These are phyloP conservation scores for Biston betularia DNA, from an alignment of 2,888 invertebrate genomes.

Conservation along the genomic window DNA sequence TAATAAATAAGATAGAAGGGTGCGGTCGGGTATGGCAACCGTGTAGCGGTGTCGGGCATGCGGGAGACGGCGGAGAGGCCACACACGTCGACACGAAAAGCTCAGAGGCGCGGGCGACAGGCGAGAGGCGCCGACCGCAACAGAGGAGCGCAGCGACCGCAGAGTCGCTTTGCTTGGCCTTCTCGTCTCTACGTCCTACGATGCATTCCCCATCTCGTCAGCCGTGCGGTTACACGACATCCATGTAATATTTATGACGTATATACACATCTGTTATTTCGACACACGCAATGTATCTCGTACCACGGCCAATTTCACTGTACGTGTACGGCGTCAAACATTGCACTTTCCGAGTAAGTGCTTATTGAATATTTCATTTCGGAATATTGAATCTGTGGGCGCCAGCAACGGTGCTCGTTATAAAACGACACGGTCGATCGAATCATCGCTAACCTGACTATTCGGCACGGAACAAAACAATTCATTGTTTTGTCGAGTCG, in stretches of 20 bases:
- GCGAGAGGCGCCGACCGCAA: slow-evolving; percentile 58
- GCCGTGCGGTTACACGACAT: slow-evolving; percentile 58
- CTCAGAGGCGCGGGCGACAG: slow-evolving; percentile 44
- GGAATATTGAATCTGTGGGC: slow-evolving; percentile 66
- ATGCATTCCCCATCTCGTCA: slow-evolving; percentile 51
- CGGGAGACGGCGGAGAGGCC: slow-evolving; percentile 50
- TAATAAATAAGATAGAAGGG: slow-evolving; percentile 57
- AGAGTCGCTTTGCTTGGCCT: slow-evolving; percentile 7
- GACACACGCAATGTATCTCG: slow-evolving; percentile 14
- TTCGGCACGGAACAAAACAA: slow-evolving; percentile 51
- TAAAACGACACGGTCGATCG: slow-evolving; percentile 41
- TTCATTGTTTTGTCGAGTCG: slow-evolving; percentile 43
- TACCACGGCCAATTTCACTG: slow-evolving; percentile 39
- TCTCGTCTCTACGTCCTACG: slow-evolving; percentile 33
- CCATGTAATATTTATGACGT: slow-evolving; percentile 54
- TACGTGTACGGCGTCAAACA: slow-evolving; percentile 55
- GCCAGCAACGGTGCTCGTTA: slow-evolving; percentile 46
- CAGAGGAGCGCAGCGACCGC: slow-evolving; percentile 58
- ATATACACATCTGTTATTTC: slow-evolving; percentile 41
- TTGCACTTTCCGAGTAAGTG: slow-evolving; percentile 55
- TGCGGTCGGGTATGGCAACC: slow-evolving; percentile 44
- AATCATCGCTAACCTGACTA: slow-evolving; percentile 40
- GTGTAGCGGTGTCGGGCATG: slow-evolving; percentile 44
- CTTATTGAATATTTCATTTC: slow-evolving; percentile 74
- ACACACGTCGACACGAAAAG: slow-evolving; percentile 59